Conservation (phyloP, 2,797 vertebrate genomes). For the Girardinus metallicus region DNA sequence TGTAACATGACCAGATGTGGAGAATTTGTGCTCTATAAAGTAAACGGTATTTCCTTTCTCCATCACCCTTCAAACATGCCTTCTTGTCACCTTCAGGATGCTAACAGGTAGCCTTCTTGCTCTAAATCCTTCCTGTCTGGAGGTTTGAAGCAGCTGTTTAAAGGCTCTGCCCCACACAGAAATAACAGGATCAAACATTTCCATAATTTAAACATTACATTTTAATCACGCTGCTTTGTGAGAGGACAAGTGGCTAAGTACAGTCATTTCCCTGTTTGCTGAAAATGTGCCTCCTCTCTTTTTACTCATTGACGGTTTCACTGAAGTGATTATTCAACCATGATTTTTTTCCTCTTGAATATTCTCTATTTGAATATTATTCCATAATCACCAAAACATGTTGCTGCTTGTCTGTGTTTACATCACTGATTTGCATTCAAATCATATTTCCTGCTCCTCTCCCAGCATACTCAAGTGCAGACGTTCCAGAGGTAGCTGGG, state of each 20-base stretch:
- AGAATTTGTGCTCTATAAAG: not conserved
- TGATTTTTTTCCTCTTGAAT: conserved; percentile 46
- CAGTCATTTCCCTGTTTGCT: conserved; percentile 56
- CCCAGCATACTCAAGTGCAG: conserved; percentile 65
- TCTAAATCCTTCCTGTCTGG: conserved; percentile 16
- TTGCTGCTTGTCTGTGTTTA: conserved; percentile 71
- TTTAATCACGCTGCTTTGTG: conserved; percentile 49
- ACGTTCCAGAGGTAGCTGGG: conserved; percentile 63
- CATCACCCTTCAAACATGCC: not conserved
- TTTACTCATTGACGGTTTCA: conserved; percentile 46
- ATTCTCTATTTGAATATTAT: conserved; percentile 67
- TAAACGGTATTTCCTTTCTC: not conserved
- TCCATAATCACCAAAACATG: conserved; percentile 72
- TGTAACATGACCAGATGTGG: not conserved
- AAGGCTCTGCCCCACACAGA: conserved; percentile 7
- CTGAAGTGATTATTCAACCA: conserved; percentile 59
- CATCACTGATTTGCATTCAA: conserved; percentile 74
- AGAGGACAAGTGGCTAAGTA: conserved; percentile 54
- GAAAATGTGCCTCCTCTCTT: conserved; percentile 52
- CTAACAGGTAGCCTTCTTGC: not conserved
- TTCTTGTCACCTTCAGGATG: not conserved
- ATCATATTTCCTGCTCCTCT: conserved; percentile 62
- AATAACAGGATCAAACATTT: conserved; percentile 44
- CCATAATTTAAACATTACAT: conserved; percentile 65
- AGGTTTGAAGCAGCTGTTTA: conserved; percentile 26